Conservation (phyloP, 2,888 invertebrate species). For the Scotopteryx bipunctaria region DNA sequence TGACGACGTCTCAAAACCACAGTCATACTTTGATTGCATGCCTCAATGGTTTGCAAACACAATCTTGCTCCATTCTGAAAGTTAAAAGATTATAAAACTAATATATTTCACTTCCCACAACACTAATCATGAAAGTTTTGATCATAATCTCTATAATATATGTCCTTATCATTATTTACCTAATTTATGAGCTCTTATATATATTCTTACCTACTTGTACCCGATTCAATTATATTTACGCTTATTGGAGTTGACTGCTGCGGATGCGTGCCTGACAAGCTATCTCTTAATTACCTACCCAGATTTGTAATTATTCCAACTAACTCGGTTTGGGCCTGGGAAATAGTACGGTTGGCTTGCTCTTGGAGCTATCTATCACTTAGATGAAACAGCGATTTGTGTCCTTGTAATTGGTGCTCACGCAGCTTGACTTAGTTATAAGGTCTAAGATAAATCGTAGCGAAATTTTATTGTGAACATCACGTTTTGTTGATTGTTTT, state of each 20-base stretch:
- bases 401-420: constrained; percentile 40
- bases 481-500: too few species aligned
- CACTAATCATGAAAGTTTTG: too few species aligned
- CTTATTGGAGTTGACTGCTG: constrained; percentile 7
- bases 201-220: not conserved
- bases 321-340: constrained; percentile 35
- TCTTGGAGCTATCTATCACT: constrained; percentile 41
- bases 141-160: too few species aligned
- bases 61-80: constrained; percentile 13
- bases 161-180: too few species aligned
- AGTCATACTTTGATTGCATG: constrained; percentile 44
- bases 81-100: too few species aligned
- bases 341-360: constrained; percentile 30
- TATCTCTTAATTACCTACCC: constrained; percentile 49
- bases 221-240: not conserved
- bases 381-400: constrained; percentile 37
- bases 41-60: constrained; percentile 16
- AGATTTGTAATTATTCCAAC: constrained; percentile 60
- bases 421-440: constrained; percentile 30
- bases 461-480: too few species aligned
- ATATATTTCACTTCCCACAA: too few species aligned
- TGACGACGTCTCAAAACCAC: constrained; percentile 46
- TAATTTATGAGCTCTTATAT: not conserved
- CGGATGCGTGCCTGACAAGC: constrained; percentile 41
- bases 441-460: not conserved